Conservation (phyloP, 2,113 vertebrate species). For the Poicephalus meyeri region DNA sequence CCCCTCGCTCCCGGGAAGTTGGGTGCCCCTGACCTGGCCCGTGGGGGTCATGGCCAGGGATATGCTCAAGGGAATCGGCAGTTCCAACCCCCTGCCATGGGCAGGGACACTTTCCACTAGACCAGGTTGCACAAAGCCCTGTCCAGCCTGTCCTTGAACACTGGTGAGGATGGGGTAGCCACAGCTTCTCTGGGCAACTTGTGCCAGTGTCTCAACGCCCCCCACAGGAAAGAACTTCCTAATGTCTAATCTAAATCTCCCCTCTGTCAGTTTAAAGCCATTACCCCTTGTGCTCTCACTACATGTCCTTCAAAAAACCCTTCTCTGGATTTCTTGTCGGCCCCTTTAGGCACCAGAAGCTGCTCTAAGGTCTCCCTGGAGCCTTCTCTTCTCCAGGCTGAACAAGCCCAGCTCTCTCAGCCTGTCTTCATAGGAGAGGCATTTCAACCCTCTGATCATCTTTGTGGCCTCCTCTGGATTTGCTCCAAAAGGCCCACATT, state of each 20-base stretch:
- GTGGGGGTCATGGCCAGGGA: too few relatives aligned
- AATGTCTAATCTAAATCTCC: not conserved
- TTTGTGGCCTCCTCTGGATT: not conserved
- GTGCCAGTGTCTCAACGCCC: not conserved
- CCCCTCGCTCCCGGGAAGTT: too few relatives aligned
- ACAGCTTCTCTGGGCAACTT: not conserved
- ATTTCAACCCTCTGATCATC: not conserved
- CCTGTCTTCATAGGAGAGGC: not conserved
- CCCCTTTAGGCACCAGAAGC: not conserved
- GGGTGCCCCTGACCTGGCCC: too few relatives aligned
- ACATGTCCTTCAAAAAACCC: not conserved
- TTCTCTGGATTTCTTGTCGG: not conserved
- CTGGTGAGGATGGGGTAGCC: not conserved
- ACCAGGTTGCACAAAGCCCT: too few relatives aligned
- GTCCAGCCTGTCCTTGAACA: too few relatives aligned
- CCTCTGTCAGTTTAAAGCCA: not conserved
- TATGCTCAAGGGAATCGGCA: too few relatives aligned
- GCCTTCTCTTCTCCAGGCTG: not conserved
- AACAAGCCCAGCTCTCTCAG: not conserved
- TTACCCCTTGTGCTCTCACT: not conserved
- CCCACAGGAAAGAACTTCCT: not conserved
- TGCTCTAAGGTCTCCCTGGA: not conserved
- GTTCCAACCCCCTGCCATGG: not conserved
- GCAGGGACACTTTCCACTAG: not conserved
- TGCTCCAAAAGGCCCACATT: not conserved